Base-by-base conservation (phyloP, 2,113 vertebrate species). In the Trachemys scripta region DNA sequence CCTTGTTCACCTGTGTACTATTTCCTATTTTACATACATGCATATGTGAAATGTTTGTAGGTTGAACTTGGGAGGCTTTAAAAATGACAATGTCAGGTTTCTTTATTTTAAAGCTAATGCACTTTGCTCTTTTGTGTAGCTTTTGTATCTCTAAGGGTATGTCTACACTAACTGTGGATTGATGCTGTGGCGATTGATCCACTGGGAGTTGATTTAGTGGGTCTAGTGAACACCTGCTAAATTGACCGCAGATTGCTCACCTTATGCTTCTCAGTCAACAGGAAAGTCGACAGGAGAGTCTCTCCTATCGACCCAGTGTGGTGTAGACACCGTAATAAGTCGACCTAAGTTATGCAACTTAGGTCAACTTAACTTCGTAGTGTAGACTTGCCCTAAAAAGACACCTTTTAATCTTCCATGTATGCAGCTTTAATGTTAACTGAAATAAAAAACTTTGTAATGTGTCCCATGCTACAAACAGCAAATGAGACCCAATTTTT, bases 1-100 rank as follows among this genome's bases (percentile, higher is more conserved):
- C 50, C 88, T 88, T 6, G 0, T 82, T 84, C 3, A 17, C 2
- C 53, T 62, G 92, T 1, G 27, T 1, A 2, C 1, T 0, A 24
- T 96, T 88, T 62, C 11, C 14, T 59, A 12, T 31, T 35, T 22
- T 9, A 54, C 53, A 22, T 54, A 54, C 53, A 35, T 8, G 29
- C 16, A 35, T 62, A 6, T 62, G 59, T 62, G 29, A 62, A 62
- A 62, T 14, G 6, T 35, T 76, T 65, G 6, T 0, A 1, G 59
- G 13, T 29, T 72, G 49, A 13, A 6, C 12, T 12, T 54, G 38
- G 27, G 19, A 80, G 53, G 14, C 6, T 29, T 4, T 87, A 45
- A 95, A 79, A 45, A 62, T n/a, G 35, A 10, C 35, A 72, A 3
- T 72, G 65, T 38, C 65, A 20, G 65, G 35, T 38, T n/a, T 69